These are phyloP conservation scores for Cryptosula pallasiana DNA, from an alignment of 2,888 invertebrate species.

Conservation along the genomic window DNA sequence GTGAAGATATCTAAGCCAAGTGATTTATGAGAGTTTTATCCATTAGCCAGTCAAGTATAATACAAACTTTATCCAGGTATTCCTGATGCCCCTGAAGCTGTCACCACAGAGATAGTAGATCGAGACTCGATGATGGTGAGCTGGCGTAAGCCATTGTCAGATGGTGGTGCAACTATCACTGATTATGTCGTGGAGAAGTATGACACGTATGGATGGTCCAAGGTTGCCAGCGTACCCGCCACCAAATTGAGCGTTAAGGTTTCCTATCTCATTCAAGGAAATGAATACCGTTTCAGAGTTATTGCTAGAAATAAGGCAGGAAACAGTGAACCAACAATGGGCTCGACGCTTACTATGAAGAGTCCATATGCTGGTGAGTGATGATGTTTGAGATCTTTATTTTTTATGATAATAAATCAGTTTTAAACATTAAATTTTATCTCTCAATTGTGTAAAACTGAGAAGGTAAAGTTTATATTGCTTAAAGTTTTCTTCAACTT, in stretches of 20 bases:
- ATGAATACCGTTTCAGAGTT: conserved; percentile 79
- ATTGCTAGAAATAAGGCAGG: conserved; percentile 81
- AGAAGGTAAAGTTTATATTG: too few relatives aligned
- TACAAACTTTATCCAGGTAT: conserved; percentile 33
- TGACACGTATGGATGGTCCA: background rate
- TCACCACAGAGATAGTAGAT: conserved; percentile 34
- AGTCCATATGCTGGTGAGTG: conserved; percentile 17
- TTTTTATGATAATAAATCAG: too few relatives aligned
- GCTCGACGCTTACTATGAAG: background rate
- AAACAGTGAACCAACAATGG: conserved; percentile 64
- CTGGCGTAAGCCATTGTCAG: conserved; percentile 51
- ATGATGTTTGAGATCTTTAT: too few relatives aligned
- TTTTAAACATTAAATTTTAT: too few relatives aligned
- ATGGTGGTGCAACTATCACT: conserved; percentile 26
- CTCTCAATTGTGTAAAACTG: too few relatives aligned
- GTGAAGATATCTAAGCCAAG: conserved; percentile 65
- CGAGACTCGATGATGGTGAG: conserved; percentile 37
- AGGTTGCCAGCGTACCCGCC: conserved; percentile 4
- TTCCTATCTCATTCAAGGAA: conserved; percentile 57
- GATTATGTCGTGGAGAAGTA: conserved; percentile 23
- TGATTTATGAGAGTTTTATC: too few relatives aligned
- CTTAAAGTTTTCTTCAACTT: too few relatives aligned
- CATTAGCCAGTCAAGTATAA: too few relatives aligned
- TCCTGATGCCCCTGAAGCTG: conserved; percentile 38
- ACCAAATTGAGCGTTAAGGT: background rate